Evolutionary conservation across 2,797 vertebrate genomes (phyloP), one percentile per base, ranked within the genome.

Genomic region (Crotalus adamanteus): DNA sequence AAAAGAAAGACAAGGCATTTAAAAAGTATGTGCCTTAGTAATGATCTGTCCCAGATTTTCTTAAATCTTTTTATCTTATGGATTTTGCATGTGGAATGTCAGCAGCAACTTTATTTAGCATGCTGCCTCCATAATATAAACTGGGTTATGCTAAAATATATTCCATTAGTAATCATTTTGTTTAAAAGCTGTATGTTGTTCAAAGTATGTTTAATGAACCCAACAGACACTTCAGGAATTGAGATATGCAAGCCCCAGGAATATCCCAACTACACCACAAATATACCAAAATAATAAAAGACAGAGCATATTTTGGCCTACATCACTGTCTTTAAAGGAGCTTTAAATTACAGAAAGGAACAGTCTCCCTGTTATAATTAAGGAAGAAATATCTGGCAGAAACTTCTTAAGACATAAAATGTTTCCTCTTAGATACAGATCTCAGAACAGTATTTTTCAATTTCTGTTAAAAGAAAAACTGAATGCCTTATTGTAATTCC

Each of bases 201-300:
- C 0, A 53, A 93, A 51, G 6, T 92, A 78, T 87, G 95, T 94
- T 94, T 92, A 91, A n/a, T 37, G 26, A 93, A 37, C 88, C 1
- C 1, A 91, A 2, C 18, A 28, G 26, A n/a, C 51, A 42, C 9
- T 90, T 93, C 63, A 91, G 55, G 42, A 93, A 88, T 90, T 94
- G 55, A 47, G 93, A 20, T 20, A 86, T 20, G 93, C 25, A 60
- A 20, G 42, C 37, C 28, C 12, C 16, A 60, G 12, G 8, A 57
- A 14, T 59, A 31, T 42, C 88, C 6, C 28, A 65, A 8, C 16
- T 59, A 20, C 91, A 0, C 0, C 26, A 5, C 3, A 83, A 92
- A 51, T 92, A 73, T 0, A 7, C 16, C 59, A 56, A 65, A 51
- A 8, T 83, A 61, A 53, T 60, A 31, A 87, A 55, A 56, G 86